phyloP scores from a whole-genome alignment of 2,113 vertebrate species.

The Pseudois nayaur region DNA sequence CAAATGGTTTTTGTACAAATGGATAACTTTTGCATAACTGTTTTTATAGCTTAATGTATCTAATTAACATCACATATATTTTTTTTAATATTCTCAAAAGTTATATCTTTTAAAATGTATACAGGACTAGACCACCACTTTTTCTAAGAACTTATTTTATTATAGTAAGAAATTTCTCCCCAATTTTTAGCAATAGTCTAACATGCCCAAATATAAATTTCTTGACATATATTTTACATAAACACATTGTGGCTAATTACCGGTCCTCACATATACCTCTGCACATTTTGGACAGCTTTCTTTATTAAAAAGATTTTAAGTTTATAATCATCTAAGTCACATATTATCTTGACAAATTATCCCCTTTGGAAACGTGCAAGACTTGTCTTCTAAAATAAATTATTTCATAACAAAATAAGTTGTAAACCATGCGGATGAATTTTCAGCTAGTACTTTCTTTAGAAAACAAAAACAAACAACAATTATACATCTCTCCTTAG shows the following conservation, averaged over 20 bases:
- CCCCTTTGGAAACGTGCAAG: neutral
- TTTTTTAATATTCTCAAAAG: neutral
- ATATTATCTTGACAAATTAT: neutral
- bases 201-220: neutral
- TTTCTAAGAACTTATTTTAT: neutral
- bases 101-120: neutral
- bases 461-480: neutral
- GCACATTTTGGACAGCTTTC: neutral
- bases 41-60: neutral
- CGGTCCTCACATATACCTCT: neutral
- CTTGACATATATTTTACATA: neutral
- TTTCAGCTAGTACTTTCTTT: neutral
- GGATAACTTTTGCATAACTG: neutral
- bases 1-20: neutral
- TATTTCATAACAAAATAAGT: neutral
- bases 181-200: neutral
- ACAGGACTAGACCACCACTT: neutral
- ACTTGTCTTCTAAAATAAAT: conserved; percentile 29
- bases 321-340: conserved; percentile 16
- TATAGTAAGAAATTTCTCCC: neutral
- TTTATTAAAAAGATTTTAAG: conserved; percentile 18
- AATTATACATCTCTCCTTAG: neutral
- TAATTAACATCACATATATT: neutral
- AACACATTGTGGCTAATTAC: neutral
- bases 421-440: neutral